Conservation (phyloP, 2,888 invertebrate species). For the Yponomeuta sedellus region DNA sequence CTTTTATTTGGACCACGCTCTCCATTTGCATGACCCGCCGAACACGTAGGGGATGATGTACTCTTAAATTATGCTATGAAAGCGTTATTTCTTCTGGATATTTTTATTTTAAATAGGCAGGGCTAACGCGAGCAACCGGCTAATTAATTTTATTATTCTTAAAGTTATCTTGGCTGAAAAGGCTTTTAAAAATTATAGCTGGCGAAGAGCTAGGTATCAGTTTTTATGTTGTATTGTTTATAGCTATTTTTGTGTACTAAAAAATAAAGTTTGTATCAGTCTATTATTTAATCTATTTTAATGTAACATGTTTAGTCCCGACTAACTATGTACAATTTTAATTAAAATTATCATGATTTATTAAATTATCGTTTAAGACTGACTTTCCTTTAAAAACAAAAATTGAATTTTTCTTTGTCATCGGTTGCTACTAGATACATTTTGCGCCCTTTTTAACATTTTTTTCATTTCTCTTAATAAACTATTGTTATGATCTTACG, state of each 20-base stretch:
- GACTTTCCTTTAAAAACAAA: too few relatives aligned
- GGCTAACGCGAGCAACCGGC: conserved; percentile 18
- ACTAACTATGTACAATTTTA: too few relatives aligned
- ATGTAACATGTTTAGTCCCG: too few relatives aligned
- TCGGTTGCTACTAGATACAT: too few relatives aligned
- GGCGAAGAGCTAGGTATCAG: not conserved
- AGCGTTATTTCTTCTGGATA: conserved; percentile 48
- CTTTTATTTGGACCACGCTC: conserved; percentile 63
- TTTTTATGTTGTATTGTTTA: not conserved
- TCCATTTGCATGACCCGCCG: conserved; percentile 68
- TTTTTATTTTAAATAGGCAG: not conserved
- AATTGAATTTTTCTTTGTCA: too few relatives aligned
- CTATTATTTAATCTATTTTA: too few relatives aligned
- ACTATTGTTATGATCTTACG: too few relatives aligned
- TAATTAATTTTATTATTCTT: conserved; percentile 26
- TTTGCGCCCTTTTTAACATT: too few relatives aligned
- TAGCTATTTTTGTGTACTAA: not conserved
- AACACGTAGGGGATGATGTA: conserved; percentile 60
- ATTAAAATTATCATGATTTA: too few relatives aligned
- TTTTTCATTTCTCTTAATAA: too few relatives aligned
- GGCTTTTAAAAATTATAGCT: not conserved
- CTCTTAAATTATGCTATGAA: conserved; percentile 60
- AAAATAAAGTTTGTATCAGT: too few relatives aligned
- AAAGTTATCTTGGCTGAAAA: not conserved
- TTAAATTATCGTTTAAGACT: too few relatives aligned